Evolutionary conservation across 2,113 vertebrate genomes (phyloP).

Genomic region (Rynchops niger): DNA sequence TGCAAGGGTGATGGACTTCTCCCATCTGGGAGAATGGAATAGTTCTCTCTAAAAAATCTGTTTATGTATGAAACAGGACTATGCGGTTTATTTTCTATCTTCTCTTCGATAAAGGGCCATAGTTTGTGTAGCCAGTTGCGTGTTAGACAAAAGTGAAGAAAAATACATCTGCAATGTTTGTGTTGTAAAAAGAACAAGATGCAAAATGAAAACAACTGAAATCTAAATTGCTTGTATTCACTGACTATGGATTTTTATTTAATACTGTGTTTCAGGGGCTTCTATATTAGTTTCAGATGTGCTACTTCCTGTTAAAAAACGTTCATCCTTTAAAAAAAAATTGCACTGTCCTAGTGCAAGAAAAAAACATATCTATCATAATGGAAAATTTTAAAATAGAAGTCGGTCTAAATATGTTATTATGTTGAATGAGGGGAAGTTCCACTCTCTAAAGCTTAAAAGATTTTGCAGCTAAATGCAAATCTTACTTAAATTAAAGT

Average conservation of each 20-base stretch:
- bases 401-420: neutral
- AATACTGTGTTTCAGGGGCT: neutral
- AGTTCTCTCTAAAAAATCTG: neutral
- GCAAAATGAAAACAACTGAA: conserved; percentile 16
- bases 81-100: neutral
- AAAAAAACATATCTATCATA: neutral
- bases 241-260: conserved; percentile 12
- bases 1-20: neutral
- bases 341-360: neutral
- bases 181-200: neutral
- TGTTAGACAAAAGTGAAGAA: neutral
- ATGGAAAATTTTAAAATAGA: conserved; percentile 5
- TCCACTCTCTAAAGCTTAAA: neutral
- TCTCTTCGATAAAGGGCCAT: neutral
- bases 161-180: neutral
- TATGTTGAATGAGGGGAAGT: neutral
- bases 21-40: neutral
- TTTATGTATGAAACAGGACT: neutral
- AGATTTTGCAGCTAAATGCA: neutral
- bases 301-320: conserved; percentile 16
- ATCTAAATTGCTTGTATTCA: neutral
- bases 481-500: neutral
- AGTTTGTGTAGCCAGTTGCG: neutral
- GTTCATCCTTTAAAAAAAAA: neutral
- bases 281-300: conserved; percentile 52